Conservation (phyloP, 1,140 invertebrate species). For the Wiebesia pumilae region DNA sequence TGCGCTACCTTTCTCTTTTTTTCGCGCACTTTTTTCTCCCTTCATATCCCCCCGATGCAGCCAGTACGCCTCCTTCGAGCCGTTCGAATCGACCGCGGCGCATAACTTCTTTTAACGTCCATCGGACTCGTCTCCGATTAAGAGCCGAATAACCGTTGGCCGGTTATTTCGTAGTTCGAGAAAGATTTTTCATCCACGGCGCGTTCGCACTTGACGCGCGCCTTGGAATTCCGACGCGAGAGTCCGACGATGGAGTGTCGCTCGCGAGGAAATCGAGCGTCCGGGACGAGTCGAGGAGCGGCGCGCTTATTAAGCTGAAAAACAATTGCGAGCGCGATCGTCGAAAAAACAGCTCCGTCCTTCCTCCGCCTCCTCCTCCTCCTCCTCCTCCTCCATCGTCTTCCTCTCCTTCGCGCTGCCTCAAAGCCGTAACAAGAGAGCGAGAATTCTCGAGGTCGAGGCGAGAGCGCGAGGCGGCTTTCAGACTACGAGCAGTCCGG, state of each 20-base stretch:
- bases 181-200: too few species aligned
- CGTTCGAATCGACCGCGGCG: neutral
- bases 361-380: neutral
- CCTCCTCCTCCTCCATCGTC: neutral
- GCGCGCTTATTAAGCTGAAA: neutral
- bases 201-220: too few species aligned
- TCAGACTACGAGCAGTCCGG: neutral
- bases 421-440: neutral
- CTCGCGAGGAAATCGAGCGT: neutral
- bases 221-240: too few species aligned
- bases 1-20: constrained; percentile 23
- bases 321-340: neutral
- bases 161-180: too few species aligned
- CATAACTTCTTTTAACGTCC: neutral
- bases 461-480: neutral
- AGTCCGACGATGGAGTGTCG: neutral
- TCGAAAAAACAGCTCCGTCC: neutral
- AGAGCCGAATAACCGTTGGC: too few species aligned
- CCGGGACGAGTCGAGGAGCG: neutral
- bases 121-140: neutral
- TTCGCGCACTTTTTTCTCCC: neutral
- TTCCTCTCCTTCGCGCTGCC: neutral
- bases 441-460: neutral
- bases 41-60: neutral
- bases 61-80: too few species aligned